Conservation (phyloP, 2,888 invertebrate species). For the Allygus modestus region DNA sequence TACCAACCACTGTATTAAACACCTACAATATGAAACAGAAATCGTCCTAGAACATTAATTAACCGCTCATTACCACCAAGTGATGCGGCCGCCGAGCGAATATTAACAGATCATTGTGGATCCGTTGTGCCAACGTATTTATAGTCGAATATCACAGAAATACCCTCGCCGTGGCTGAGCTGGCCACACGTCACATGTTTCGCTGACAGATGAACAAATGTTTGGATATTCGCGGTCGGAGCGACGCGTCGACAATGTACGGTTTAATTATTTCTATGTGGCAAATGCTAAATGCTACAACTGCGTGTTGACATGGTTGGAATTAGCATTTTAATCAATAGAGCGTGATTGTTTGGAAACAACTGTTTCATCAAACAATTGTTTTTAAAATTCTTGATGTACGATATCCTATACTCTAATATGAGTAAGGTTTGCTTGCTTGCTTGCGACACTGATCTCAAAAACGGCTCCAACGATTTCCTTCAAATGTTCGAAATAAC, state of each 20-base stretch:
- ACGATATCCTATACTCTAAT: too few relatives aligned
- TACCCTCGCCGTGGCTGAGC: background rate
- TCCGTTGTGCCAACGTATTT: background rate
- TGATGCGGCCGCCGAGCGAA: background rate
- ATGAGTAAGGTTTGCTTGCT: too few relatives aligned
- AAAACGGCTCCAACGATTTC: too few relatives aligned
- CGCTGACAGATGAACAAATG: background rate
- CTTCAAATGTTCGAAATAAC: too few relatives aligned
- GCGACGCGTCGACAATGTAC: background rate
- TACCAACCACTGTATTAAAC: too few relatives aligned
- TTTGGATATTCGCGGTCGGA: background rate
- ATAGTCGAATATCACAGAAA: background rate
- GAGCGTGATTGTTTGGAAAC: too few relatives aligned
- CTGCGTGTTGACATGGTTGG: background rate
- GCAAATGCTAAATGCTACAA: background rate
- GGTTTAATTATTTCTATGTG: background rate
- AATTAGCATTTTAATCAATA: background rate
- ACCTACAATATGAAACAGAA: background rate
- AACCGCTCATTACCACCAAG: background rate
- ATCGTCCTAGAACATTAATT: background rate
- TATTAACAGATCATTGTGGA: conserved; percentile 16
- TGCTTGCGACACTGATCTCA: too few relatives aligned
- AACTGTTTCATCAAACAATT: too few relatives aligned
- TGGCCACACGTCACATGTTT: background rate
- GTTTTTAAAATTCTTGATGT: too few relatives aligned